Percentiles rank a stretch among this genome's conserved stretches.
Conservation (phyloP, 2,797 vertebrate species). For the Aphelocoma californica region DNA sequence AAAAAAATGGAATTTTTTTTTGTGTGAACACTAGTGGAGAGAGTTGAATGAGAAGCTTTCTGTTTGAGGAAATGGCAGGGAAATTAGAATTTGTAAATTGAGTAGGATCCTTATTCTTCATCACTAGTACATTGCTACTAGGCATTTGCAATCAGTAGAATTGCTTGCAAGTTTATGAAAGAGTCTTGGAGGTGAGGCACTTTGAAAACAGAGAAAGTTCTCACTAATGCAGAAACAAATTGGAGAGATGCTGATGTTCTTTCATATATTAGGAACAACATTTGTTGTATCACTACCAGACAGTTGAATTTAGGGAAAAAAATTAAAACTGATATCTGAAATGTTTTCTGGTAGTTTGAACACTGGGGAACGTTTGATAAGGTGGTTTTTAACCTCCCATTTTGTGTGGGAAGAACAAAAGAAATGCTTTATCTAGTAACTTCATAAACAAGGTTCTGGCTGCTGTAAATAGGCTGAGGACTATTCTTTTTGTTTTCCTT, state of each 20-base stretch:
- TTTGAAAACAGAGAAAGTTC: background rate
- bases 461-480: background rate
- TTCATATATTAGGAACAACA: background rate
- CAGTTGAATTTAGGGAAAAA: background rate
- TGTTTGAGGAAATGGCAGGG: background rate
- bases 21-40: fast-evolving
- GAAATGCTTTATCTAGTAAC: background rate
- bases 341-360: background rate
- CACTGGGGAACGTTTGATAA: background rate
- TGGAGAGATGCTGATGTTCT: background rate
- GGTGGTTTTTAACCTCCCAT: background rate
- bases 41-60: background rate
- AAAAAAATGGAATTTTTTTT: background rate
- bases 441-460: background rate
- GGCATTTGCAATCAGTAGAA: background rate
- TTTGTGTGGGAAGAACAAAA: background rate
- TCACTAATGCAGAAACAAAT: background rate
- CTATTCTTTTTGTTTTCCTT: background rate
- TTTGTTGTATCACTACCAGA: background rate
- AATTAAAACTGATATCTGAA: background rate
- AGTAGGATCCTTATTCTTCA: background rate
- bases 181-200: background rate
- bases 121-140: background rate
- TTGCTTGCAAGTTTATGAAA: background rate
- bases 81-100: background rate